Conservation (phyloP, 1,140 invertebrate genomes). For the Sesamia nonagrioides region DNA sequence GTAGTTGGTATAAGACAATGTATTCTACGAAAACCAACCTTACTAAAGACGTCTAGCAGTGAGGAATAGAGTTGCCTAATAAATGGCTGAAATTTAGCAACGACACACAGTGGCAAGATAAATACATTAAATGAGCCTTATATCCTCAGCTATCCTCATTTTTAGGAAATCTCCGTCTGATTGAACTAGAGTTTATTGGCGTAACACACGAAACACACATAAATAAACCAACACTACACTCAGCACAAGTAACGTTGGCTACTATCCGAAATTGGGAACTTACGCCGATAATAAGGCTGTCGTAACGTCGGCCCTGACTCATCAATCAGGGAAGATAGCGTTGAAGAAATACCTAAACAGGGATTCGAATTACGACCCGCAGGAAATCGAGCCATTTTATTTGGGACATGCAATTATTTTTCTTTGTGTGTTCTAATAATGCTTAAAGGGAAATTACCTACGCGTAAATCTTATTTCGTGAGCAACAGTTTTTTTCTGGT, state of each 20-base stretch:
- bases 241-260: slow-evolving; percentile 1
- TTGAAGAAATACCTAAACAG: slow-evolving; percentile 34
- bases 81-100: too few relatives aligned
- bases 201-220: neutral
- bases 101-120: too few relatives aligned
- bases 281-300: slow-evolving; percentile 39
- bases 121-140: too few relatives aligned
- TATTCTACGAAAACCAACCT: too few relatives aligned
- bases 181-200: neutral
- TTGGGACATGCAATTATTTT: slow-evolving; percentile 17
- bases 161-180: neutral
- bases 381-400: slow-evolving; percentile 11
- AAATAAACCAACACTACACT: neutral
- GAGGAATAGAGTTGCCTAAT: too few relatives aligned
- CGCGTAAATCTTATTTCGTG: neutral
- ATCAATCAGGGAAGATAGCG: slow-evolving; percentile 39
- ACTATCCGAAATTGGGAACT: slow-evolving; percentile 18
- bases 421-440: slow-evolving; percentile 19
- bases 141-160: neutral
- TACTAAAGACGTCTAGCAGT: too few relatives aligned
- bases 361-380: slow-evolving; percentile 42
- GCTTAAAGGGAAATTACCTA: neutral
- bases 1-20: too few relatives aligned
- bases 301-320: neutral
- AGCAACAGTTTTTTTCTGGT: neutral